Percentiles rank a stretch among this genome's conserved stretches.
Evolutionary conservation across 2,888 invertebrate genomes (phyloP).

Genomic region (Mechanitis mazaeus): DNA sequence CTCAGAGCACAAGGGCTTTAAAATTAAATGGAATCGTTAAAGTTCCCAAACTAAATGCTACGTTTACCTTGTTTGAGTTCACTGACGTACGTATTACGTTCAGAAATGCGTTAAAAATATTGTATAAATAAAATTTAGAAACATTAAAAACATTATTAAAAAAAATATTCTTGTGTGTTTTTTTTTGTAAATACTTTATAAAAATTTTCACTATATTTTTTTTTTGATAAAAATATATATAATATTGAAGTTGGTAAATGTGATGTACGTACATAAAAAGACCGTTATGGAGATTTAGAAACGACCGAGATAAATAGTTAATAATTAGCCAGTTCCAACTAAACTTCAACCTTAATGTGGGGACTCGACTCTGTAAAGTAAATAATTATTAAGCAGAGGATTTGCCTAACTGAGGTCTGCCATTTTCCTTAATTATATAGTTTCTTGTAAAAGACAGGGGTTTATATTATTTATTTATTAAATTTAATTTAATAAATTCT

Average conservation of each 20-base stretch:
- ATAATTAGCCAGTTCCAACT: conserved; percentile 16
- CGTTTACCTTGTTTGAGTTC: conserved; percentile 14
- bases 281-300: conserved; percentile 20
- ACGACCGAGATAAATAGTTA: conserved; percentile 21
- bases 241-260: conserved; percentile 7
- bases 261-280: conserved; percentile 5
- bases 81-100: no score
- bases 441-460: neutral
- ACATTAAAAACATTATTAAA: no score
- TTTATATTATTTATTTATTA: conserved; percentile 7
- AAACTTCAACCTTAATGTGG: conserved; percentile 14
- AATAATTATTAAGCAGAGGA: conserved; percentile 11
- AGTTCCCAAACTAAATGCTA: conserved; percentile 45
- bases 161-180: no score
- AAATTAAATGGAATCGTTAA: conserved; percentile 58
- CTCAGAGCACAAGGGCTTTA: conserved; percentile 41
- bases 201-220: no score
- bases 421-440: neutral
- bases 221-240: neutral
- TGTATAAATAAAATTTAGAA: no score
- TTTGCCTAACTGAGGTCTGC: neutral
- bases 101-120: no score
- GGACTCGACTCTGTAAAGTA: conserved; percentile 13
- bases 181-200: no score
- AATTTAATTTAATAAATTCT: no score